phyloP scores from a whole-genome alignment of 2,113 vertebrate species.

The Cnemophilus loriae region DNA sequence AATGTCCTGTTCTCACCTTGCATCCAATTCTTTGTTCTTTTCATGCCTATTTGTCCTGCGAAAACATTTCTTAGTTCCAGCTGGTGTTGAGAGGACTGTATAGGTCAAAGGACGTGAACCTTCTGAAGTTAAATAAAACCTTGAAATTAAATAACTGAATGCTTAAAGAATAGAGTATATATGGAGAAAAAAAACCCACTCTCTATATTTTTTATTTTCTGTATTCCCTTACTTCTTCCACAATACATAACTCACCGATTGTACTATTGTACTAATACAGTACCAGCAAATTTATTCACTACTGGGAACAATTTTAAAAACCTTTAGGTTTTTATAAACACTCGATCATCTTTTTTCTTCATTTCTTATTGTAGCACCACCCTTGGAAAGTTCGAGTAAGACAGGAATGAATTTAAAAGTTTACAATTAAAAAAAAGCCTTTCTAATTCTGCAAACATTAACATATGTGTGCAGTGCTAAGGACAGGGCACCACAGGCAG shows the following conservation, averaged over 20 bases:
- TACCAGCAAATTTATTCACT: not conserved
- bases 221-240: not conserved
- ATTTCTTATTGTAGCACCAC: not conserved
- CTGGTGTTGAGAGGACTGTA: not conserved
- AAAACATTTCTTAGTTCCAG: not conserved
- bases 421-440: not conserved
- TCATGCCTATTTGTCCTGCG: slow-evolving; percentile 14
- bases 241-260: not conserved
- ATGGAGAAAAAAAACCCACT: not conserved
- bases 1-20: not conserved
- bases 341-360: accelerated
- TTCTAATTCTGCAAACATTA: not conserved
- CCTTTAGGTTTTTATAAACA: not conserved
- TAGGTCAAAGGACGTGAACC: not conserved
- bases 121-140: not conserved
- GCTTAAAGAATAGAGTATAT: not conserved
- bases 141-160: slow-evolving; percentile 3
- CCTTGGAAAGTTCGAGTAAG: accelerated
- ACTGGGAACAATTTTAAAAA: not conserved
- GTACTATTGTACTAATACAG: not conserved
- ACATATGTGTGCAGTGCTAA: not conserved
- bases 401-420: not conserved
- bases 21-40: slow-evolving; percentile 23
- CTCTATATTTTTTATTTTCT: not conserved
- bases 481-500: not conserved